Conservation (phyloP, 2,797 vertebrate species). For the Lacerta agilis region DNA sequence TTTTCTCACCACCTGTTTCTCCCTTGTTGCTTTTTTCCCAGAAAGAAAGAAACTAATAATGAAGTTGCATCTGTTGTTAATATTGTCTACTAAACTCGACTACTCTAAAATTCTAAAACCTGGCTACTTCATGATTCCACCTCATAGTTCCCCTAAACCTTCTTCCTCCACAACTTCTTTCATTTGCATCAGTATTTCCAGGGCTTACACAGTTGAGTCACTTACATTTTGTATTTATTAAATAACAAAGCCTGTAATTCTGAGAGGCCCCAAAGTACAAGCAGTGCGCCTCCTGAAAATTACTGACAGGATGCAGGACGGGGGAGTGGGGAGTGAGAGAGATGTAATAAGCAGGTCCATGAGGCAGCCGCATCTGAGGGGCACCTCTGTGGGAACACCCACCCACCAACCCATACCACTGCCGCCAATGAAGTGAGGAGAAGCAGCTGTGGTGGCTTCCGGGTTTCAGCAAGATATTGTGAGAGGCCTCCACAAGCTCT, state of each 20-base stretch:
- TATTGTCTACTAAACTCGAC: not conserved
- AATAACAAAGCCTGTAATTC: not conserved
- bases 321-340: not conserved
- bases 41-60: not conserved
- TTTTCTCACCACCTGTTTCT: not conserved
- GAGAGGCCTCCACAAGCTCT: no score
- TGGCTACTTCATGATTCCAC: not conserved
- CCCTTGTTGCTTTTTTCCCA: not conserved
- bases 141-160: not conserved
- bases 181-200: not conserved
- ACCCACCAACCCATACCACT: no score
- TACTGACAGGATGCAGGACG: not conserved
- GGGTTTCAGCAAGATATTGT: no score
- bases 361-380: no score
- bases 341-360: no score
- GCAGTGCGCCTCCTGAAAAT: not conserved
- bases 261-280: not conserved
- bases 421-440: no score
- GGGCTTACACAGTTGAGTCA: not conserved
- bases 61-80: not conserved
- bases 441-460: no score
- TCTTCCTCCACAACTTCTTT: not conserved
- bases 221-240: not conserved
- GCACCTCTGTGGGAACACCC: no score
- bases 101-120: not conserved